Base-by-base conservation (phyloP, 2,113 vertebrate genomes). In the Silurus meridionalis region DNA sequence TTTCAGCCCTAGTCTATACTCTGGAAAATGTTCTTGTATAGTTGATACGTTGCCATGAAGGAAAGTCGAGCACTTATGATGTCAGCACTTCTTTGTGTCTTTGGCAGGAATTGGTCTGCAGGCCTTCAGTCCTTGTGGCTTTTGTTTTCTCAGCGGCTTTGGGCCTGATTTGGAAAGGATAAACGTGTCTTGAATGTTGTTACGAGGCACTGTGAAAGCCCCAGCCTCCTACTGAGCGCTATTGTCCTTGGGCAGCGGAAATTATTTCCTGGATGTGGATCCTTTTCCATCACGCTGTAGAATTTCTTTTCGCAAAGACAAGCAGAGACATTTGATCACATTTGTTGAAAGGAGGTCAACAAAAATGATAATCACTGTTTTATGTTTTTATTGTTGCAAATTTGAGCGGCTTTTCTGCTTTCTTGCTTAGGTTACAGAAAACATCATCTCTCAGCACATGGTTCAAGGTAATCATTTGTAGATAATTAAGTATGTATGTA, bases 371-470 rank as follows among this genome's bases (percentile, higher is more conserved):
- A 10, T 60, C 72, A 25, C 15, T 53, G 21, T 67, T 78, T 13
- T 77, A 19, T 75, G n/a, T 19, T 60, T 71, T n/a, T 5, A 28
- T 52, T 82, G 69, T 82, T 74, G 28, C 8, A 78, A 50, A 86
- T 58, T 46, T 87, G 21, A 83, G 3, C 15, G 15, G 19, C 21
- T 81, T 66, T 77, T 80, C 60, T 61, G 11, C 81, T 80, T 78
- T 72, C 37, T 81, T 67, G 25, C 75, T 0, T 89, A 95, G 95
- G 93, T 94, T 86, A 94, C 92, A 0, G 93, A 94, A 90, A 91
- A 61, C 2, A 23, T 91, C 3, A 69, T 94, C 84, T 92, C 82
- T 37, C 92, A 91, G 90, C 93, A 88, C 0, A 37, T 86, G 0
- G 84, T 88, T 85, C 91, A 89, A 88, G 93, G 94, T 94, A 91